These are phyloP conservation scores for Choloepus hoffmanni DNA, from an alignment of 2,113 vertebrate genomes.

Conservation along the genomic window DNA sequence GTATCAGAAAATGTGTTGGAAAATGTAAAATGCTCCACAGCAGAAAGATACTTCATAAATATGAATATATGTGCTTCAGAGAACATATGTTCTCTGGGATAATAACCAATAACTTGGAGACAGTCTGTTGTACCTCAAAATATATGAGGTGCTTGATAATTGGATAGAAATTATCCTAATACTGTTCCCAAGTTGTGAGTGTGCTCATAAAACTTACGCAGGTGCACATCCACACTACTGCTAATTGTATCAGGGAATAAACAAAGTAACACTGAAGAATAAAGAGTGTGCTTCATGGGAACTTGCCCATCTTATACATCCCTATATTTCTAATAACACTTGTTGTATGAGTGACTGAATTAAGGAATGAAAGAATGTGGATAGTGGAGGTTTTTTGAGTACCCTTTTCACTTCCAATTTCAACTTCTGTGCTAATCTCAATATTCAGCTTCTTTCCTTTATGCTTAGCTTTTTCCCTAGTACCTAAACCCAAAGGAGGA, in stretches of 20 bases:
- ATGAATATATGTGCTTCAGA: neutral
- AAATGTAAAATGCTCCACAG: neutral
- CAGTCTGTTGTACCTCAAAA: slow-evolving; percentile 3
- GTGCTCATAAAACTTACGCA: neutral
- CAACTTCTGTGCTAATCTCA: neutral
- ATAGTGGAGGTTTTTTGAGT: neutral
- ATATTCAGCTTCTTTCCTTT: neutral
- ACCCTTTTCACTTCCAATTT: neutral
- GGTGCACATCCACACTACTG: neutral
- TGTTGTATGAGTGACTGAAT: neutral
- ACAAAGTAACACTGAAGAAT: neutral
- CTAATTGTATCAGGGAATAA: neutral
- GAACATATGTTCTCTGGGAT: neutral
- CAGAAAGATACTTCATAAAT: neutral
- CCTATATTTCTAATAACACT: neutral
- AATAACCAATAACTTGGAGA: neutral
- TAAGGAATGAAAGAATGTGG: neutral
- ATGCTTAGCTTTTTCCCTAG: neutral
- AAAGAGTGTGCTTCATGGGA: neutral
- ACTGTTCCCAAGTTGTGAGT: slow-evolving; percentile 41
- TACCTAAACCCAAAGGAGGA: neutral
- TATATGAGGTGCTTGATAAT: neutral
- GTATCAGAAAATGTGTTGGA: neutral
- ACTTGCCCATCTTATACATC: neutral
- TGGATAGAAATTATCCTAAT: slow-evolving; percentile 8